Percentiles rank a stretch among this genome's conserved stretches.
phyloP scores from a whole-genome alignment of 2,113 vertebrate species.

The Phoenicopterus ruber region DNA sequence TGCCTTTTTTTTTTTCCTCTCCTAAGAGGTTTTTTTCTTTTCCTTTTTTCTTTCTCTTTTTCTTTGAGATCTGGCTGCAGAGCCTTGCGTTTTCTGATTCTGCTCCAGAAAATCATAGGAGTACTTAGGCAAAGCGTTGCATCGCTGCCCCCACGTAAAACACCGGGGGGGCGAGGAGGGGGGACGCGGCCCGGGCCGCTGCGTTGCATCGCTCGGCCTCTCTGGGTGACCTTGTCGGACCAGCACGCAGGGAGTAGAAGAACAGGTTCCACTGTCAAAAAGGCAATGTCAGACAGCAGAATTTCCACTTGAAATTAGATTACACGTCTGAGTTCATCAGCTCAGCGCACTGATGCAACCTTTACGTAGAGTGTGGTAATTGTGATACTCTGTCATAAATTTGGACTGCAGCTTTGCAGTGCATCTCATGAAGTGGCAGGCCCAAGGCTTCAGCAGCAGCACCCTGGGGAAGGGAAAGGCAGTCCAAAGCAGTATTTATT shows the following conservation, averaged over 20 bases:
- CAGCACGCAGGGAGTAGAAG: neutral
- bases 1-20: neutral
- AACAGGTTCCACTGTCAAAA: neutral
- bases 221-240: neutral
- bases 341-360: neutral
- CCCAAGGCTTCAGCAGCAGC: neutral
- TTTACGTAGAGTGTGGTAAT: neutral
- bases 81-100: neutral
- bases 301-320: neutral
- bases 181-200: neutral
- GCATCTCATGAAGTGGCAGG: neutral
- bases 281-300: neutral
- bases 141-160: fast-evolving
- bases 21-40: neutral
- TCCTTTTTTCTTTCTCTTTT: neutral
- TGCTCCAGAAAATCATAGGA: neutral
- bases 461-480: neutral
- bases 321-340: neutral
- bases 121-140: neutral
- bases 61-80: neutral
- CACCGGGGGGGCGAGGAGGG: fast-evolving
- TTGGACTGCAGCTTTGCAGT: neutral
- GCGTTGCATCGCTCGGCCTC: neutral
- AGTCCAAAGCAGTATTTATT: neutral
- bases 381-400: neutral